phyloP scores from a whole-genome alignment of 2,113 vertebrate genomes.

The Microtus oregoni region DNA sequence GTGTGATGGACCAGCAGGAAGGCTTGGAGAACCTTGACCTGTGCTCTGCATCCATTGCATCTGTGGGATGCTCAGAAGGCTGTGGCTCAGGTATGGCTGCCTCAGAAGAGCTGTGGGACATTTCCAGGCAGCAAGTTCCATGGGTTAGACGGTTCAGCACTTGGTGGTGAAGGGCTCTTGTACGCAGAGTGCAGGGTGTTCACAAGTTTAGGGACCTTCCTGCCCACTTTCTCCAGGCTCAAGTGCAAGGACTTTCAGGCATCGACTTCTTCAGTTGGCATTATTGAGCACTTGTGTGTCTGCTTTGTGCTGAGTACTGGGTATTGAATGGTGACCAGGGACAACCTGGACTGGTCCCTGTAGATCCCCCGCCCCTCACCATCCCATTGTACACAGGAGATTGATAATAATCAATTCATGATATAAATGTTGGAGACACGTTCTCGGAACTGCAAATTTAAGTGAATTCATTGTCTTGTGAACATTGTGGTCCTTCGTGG shows the following conservation, averaged over 20 bases:
- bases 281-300: not conserved
- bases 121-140: not conserved
- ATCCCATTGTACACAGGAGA: not conserved
- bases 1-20: not conserved
- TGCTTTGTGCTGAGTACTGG: not conserved
- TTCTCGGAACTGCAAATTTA: not conserved
- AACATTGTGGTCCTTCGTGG: not conserved
- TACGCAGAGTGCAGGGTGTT: too few relatives aligned
- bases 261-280: not conserved
- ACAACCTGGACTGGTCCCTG: not conserved
- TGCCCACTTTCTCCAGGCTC: not conserved
- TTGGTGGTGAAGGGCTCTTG: not conserved
- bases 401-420: too few relatives aligned
- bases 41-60: not conserved
- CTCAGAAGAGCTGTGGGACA: accelerated
- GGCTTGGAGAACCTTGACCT: not conserved
- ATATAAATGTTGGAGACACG: accelerated
- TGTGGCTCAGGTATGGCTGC: accelerated
- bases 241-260: not conserved
- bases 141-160: not conserved
- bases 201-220: not conserved
- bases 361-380: not conserved
- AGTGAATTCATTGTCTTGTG: not conserved
- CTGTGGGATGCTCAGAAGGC: accelerated
- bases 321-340: too few relatives aligned